Conservation (phyloP, 1,140 invertebrate genomes). For the Drosophila albomicans region DNA sequence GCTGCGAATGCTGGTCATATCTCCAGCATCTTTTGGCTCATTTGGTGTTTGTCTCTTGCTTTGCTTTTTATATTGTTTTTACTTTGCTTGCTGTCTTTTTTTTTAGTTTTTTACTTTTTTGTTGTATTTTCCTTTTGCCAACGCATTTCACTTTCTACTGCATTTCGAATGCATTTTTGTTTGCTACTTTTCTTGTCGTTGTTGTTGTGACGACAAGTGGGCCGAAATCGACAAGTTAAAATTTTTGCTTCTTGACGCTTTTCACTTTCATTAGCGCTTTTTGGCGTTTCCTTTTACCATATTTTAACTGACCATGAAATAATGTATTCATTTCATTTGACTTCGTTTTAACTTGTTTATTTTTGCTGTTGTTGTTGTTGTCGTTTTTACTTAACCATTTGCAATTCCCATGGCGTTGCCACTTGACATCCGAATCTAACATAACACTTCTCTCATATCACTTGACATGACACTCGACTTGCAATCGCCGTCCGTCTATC, state of each 20-base stretch:
- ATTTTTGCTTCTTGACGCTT: constrained; percentile 57
- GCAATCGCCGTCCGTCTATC: background rate
- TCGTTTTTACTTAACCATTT: background rate
- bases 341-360: background rate
- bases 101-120: constrained; percentile 11
- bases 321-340: constrained; percentile 33
- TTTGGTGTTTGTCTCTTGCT: constrained; percentile 52
- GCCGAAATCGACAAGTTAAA: constrained; percentile 49
- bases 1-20: constrained; percentile 45
- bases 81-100: constrained; percentile 20
- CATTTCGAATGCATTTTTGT: constrained; percentile 74
- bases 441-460: constrained; percentile 33
- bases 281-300: constrained; percentile 42
- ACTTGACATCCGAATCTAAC: constrained; percentile 27
- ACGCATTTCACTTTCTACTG: constrained; percentile 81
- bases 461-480: constrained; percentile 24
- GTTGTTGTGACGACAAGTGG: constrained; percentile 46
- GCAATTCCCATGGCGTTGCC: constrained; percentile 24
- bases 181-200: constrained; percentile 11
- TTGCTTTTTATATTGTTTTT: constrained; percentile 45
- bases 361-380: background rate
- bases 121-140: constrained; percentile 43
- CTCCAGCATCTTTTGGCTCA: constrained; percentile 66
- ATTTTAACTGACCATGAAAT: constrained; percentile 43
- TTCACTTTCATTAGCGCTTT: constrained; percentile 71